These are phyloP conservation scores for Corythaeola cristata DNA, from an alignment of 2,113 vertebrate species.

Conservation along the genomic window DNA sequence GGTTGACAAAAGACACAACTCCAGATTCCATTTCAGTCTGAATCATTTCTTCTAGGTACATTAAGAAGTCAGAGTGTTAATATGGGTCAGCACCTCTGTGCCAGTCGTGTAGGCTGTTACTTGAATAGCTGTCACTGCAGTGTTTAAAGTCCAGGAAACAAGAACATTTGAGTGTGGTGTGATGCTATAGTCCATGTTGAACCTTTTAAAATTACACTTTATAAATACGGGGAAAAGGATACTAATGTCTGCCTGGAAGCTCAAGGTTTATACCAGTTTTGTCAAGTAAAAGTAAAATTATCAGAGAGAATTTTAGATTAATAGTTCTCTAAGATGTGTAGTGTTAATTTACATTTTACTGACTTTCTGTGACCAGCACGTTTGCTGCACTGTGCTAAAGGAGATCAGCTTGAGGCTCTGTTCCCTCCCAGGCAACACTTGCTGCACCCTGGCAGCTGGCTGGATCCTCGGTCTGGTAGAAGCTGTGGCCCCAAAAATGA, in stretches of 20 bases:
- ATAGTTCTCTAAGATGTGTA: background rate
- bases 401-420: background rate
- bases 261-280: background rate
- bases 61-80: background rate
- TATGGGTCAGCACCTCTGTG: background rate
- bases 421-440: background rate
- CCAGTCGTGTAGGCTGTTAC: rapidly evolving
- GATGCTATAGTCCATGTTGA: background rate
- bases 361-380: rapidly evolving
- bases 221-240: background rate
- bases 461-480: background rate
- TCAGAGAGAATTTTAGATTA: background rate
- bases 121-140: background rate
- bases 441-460: background rate
- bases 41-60: background rate
- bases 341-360: background rate
- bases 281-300: background rate
- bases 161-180: background rate
- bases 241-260: background rate
- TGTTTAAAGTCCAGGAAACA: background rate
- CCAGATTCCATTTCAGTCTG: background rate
- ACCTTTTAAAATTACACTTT: background rate
- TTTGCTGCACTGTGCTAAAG: background rate
- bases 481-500: background rate
- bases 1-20: background rate